Percentiles rank a stretch among this genome's conserved stretches.
These are phyloP conservation scores for Peucedramus taeniatus DNA, from an alignment of 2,113 vertebrate genomes.

Conservation along the genomic window DNA sequence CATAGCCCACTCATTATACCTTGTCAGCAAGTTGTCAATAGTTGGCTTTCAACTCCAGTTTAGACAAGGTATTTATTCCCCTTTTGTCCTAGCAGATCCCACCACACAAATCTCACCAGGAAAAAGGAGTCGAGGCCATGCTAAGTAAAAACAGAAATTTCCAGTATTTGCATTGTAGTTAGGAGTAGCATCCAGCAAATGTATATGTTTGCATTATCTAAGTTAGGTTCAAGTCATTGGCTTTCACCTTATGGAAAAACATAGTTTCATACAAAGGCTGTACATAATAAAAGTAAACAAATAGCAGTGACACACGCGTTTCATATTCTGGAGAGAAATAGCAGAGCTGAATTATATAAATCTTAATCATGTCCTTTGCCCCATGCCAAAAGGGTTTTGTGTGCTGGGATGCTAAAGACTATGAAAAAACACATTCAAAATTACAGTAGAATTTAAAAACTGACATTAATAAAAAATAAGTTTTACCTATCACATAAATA, in stretches of 20 bases:
- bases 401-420: not conserved
- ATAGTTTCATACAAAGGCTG: not conserved
- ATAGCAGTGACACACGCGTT: not conserved
- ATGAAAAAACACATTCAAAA: not conserved
- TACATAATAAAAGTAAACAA: not conserved
- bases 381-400: not conserved
- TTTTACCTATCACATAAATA: not conserved
- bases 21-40: not conserved
- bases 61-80: not conserved
- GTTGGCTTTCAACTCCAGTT: not conserved
- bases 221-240: not conserved
- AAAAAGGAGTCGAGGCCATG: not conserved
- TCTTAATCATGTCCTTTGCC: not conserved
- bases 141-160: not conserved
- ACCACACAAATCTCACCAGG: not conserved
- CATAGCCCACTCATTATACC: not conserved
- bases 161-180: not conserved
- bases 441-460: not conserved
- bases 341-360: not conserved
- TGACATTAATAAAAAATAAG: not conserved
- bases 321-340: not conserved
- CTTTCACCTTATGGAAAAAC: not conserved
- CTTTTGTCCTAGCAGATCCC: not conserved
- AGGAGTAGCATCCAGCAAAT: not conserved
- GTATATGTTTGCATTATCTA: rapidly evolving